Evolutionary conservation across 2,888 invertebrate genomes (phyloP).

Genomic region (Conomelus anceps): DNA sequence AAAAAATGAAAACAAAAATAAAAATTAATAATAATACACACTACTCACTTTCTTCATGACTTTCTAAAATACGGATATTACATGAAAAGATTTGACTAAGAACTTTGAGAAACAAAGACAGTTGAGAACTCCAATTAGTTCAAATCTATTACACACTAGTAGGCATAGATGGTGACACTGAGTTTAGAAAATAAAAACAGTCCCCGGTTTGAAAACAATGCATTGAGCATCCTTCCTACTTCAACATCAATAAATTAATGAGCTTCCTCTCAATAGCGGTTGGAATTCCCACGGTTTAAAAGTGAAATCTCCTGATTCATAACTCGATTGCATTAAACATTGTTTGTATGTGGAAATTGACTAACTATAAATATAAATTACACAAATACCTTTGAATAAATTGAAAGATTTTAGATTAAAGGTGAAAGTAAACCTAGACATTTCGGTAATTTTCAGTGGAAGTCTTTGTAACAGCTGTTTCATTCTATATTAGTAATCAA

Average conservation of each 20-base stretch:
- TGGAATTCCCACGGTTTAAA: background rate
- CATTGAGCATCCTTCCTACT: background rate
- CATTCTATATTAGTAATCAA: background rate
- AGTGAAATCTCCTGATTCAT: background rate
- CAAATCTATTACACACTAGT: no score
- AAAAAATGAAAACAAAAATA: no score
- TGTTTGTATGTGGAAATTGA: background rate
- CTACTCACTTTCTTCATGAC: no score
- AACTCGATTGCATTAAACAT: background rate
- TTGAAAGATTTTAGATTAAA: background rate
- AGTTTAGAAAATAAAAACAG: no score
- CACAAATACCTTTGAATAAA: background rate
- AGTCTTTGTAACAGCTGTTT: background rate
- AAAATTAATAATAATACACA: no score
- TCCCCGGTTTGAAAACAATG: no score
- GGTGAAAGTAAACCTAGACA: background rate
- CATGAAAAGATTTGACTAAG: no score
- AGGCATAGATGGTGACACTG: no score
- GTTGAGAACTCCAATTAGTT: no score
- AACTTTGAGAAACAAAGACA: no score
- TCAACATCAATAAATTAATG: background rate
- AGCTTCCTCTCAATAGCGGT: background rate
- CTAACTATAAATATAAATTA: background rate
- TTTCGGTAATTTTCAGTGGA: background rate
- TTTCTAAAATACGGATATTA: no score